Evolutionary conservation across 2,113 vertebrate genomes (phyloP).

Genomic region (Lethenteron reissneri): DNA sequence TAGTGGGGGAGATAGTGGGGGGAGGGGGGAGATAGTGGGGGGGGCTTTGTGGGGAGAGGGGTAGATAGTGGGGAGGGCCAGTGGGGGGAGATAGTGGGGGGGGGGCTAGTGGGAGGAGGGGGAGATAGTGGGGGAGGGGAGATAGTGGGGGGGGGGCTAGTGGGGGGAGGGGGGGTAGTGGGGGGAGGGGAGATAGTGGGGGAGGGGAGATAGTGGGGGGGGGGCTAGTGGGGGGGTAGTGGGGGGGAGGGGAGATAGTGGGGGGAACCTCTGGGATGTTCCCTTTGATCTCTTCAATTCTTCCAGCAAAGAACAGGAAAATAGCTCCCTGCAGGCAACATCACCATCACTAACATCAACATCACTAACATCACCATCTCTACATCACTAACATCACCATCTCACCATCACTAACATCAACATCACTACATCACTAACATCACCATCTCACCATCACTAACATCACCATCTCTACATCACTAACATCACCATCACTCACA

Average conservation of each 20-base stretch:
- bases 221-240: not conserved
- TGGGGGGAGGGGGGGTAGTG: not conserved
- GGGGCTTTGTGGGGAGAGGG: too few relatives aligned
- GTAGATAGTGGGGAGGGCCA: too few relatives aligned
- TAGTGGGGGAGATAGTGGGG: too few relatives aligned
- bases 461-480: not conserved
- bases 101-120: not conserved
- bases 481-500: not conserved
- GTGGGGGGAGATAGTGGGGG: not conserved
- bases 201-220: not conserved
- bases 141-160: not conserved
- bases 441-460: slow-evolving; percentile 1
- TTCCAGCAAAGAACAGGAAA: slow-evolving; percentile 92
- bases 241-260: not conserved
- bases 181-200: not conserved
- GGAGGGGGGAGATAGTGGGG: too few relatives aligned
- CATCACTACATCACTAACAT: too few relatives aligned
- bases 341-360: not conserved
- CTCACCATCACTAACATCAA: too few relatives aligned
- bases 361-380: too few relatives aligned
- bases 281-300: slow-evolving; percentile 90
- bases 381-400: slow-evolving; percentile 9
- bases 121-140: not conserved
- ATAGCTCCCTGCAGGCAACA: slow-evolving; percentile 54
- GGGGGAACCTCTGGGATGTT: slow-evolving; percentile 46